Conservation (phyloP, 1,140 invertebrate species). For the Atta colombica region DNA sequence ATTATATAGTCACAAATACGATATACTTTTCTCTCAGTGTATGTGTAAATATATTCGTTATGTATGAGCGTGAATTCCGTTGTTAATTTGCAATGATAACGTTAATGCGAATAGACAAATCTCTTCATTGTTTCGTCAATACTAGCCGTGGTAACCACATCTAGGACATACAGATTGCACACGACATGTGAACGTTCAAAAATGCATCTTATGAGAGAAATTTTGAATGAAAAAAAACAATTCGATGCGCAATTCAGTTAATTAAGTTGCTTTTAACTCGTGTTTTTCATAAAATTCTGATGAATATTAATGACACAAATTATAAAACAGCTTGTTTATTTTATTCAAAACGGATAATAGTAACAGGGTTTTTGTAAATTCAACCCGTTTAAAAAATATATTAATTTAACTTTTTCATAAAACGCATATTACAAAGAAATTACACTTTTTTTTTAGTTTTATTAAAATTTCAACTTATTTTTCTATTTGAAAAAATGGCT, state of each 20-base stretch:
- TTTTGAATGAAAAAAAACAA: not conserved
- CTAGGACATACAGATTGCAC: conserved; percentile 51
- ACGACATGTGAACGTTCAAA: conserved; percentile 10
- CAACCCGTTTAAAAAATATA: not conserved
- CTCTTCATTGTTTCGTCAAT: conserved; percentile 71
- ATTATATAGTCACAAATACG: no score
- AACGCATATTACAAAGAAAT: not conserved
- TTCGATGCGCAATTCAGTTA: not conserved
- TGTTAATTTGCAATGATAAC: conserved; percentile 29
- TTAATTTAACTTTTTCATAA: not conserved
- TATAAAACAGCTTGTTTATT: conserved; percentile 1
- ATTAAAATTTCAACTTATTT: not conserved
- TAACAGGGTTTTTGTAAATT: not conserved
- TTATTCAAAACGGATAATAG: not conserved
- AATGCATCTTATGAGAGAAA: conserved; percentile 6
- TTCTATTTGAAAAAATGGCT: not conserved
- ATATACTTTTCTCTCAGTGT: not conserved
- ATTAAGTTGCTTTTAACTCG: not conserved
- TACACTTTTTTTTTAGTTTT: not conserved
- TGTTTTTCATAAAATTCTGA: not conserved
- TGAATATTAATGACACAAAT: not conserved
- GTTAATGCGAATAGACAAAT: conserved; percentile 47
- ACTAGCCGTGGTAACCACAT: conserved; percentile 70
- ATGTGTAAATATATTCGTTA: not conserved
- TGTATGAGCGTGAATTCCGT: not conserved